Conservation (phyloP, 2,113 vertebrate species). For the Datnioides undecimradiatus region DNA sequence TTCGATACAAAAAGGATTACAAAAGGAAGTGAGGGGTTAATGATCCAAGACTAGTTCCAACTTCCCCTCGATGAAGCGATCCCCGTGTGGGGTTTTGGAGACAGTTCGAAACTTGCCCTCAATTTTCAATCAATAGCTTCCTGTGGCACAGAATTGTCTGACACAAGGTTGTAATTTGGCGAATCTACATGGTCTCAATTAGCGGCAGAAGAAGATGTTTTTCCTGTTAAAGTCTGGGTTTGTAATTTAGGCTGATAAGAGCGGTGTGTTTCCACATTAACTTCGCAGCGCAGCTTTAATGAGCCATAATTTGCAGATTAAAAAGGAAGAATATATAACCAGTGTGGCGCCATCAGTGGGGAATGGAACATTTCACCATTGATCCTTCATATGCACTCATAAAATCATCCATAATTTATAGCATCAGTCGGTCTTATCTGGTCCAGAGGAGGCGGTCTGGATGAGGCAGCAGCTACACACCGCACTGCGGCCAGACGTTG, state of each 20-base stretch:
- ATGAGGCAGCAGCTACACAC: slow-evolving; percentile 22
- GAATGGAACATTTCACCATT: slow-evolving; percentile 68
- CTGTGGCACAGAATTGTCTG: slow-evolving; percentile 10
- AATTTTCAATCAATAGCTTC: slow-evolving; percentile 38
- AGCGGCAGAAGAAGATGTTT: slow-evolving; percentile 39
- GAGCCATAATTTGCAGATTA: slow-evolving; percentile 71
- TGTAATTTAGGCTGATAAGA: slow-evolving; percentile 44
- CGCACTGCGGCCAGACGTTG: too few relatives aligned
- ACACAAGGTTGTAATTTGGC: slow-evolving; percentile 10
- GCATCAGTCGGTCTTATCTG: slow-evolving; percentile 40
- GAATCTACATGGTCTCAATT: slow-evolving; percentile 46
- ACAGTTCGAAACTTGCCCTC: not conserved
- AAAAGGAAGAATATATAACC: slow-evolving; percentile 63
- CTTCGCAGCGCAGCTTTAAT: slow-evolving; percentile 57
- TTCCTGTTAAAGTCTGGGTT: slow-evolving; percentile 28
- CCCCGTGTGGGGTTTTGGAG: not conserved
- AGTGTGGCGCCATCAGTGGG: slow-evolving; percentile 52
- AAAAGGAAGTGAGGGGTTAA: not conserved
- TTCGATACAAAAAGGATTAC: not conserved
- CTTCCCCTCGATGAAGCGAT: not conserved
- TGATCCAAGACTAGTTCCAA: not conserved
- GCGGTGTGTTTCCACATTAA: slow-evolving; percentile 37
- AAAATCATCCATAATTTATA: slow-evolving; percentile 71
- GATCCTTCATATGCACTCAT: slow-evolving; percentile 65
- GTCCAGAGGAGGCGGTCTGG: slow-evolving; percentile 39